These are phyloP conservation scores for Diorhabda carinulata DNA, from an alignment of 1,140 invertebrate genomes.

Conservation along the genomic window DNA sequence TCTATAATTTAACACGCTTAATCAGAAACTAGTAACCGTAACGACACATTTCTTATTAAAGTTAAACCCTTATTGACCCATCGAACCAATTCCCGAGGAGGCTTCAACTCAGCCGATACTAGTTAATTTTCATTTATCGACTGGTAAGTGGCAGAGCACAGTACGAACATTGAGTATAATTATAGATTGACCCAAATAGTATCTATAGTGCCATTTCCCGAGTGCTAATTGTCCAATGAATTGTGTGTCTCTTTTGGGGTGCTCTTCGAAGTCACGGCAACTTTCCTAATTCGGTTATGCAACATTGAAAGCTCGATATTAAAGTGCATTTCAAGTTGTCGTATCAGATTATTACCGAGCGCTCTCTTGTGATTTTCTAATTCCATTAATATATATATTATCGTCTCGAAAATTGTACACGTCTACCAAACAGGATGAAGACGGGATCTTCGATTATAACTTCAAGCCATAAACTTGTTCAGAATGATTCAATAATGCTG, in stretches of 20 bases:
- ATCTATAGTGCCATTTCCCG: conserved; percentile 22
- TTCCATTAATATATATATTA: neutral
- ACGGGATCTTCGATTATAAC: too few relatives aligned
- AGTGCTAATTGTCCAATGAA: conserved; percentile 29
- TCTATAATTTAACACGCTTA: neutral
- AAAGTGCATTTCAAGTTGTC: conserved; percentile 13
- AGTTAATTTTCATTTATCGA: conserved; percentile 5
- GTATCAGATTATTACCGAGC: conserved; percentile 11
- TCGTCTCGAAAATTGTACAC: neutral
- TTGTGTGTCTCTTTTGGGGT: conserved; percentile 16
- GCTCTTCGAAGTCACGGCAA: conserved; percentile 14
- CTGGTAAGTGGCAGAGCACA: conserved; percentile 21
- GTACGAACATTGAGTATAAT: conserved; percentile 24
- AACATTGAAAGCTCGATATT: conserved; percentile 14
- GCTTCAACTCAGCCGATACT: neutral
- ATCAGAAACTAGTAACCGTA: conserved; percentile 2
- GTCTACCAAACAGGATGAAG: too few relatives aligned
- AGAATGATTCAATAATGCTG: too few relatives aligned
- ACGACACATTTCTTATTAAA: conserved; percentile 2
- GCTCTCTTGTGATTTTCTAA: conserved; percentile 9
- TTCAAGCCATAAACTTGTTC: too few relatives aligned
- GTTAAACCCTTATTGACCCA: neutral
- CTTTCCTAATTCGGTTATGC: conserved; percentile 25
- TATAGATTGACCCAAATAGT: conserved; percentile 29
- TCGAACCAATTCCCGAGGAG: conserved; percentile 1